Conservation (phyloP, 2,888 invertebrate species). For the Habrosyne pyritoides region DNA sequence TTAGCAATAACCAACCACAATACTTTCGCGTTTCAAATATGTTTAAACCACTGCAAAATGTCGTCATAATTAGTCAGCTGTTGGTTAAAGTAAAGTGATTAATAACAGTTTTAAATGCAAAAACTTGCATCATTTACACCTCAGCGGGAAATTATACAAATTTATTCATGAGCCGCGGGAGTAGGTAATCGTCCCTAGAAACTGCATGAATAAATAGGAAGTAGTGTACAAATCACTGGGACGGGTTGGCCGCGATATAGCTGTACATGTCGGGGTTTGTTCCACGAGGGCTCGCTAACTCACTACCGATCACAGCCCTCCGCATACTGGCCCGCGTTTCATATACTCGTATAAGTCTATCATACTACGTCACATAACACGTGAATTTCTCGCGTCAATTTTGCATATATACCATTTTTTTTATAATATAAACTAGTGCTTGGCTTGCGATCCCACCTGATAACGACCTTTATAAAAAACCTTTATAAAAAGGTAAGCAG, state of each 20-base stretch:
- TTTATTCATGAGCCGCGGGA: conserved; percentile 76
- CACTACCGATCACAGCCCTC: conserved; percentile 24
- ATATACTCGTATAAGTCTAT: conserved; percentile 24
- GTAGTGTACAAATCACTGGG: conserved; percentile 70
- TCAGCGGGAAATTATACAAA: conserved; percentile 75
- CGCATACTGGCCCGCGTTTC: conserved; percentile 13
- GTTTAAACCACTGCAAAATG: conserved; percentile 28
- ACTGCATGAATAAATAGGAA: conserved; percentile 79
- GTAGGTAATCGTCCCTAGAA: conserved; percentile 76
- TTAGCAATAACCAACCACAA: conserved; percentile 26
- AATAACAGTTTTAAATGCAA: conserved; percentile 77
- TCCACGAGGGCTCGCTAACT: conserved; percentile 31
- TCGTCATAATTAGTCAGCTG: conserved; percentile 54
- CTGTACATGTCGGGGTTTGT: conserved; percentile 35
- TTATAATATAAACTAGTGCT: no score
- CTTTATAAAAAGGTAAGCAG: no score
- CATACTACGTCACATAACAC: conserved; percentile 10
- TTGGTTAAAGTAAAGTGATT: conserved; percentile 61
- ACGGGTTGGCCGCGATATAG: conserved; percentile 45
- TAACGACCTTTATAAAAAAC: no score
- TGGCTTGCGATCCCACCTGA: no score
- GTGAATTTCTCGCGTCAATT: conserved; percentile 3
- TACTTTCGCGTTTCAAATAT: conserved; percentile 24
- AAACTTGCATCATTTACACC: conserved; percentile 80
- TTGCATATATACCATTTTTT: not conserved